Evolutionary conservation across 2,888 invertebrate species (phyloP), one percentile per base, ranked within the genome.

Genomic region (Euspilapteryx auroguttella): DNA sequence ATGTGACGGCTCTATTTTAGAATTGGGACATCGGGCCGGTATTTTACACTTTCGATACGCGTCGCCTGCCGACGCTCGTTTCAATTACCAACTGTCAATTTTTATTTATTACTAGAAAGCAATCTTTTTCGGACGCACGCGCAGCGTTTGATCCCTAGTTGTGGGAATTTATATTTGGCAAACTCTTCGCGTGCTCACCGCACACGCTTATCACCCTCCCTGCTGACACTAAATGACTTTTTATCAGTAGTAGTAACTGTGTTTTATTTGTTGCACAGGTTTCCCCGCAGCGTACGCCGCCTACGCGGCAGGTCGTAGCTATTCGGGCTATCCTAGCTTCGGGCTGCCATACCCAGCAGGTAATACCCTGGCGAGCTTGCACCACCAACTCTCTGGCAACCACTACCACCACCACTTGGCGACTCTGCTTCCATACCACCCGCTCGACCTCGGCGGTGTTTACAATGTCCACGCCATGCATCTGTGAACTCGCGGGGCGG

Each of bases 281-380:
- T 93, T 94, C 78, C 92, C 93, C 80, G 92, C 93, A 73, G 93
- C 93, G 58, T 93, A 93, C 79, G 93, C 94, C 79, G 93, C 94
- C 64, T 94, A 93, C 79, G 93, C 94, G 82, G 91, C 94, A 71
- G 92, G 93, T 77, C 89, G 94, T 79, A 91, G 94, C 75, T 94
- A 93, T 82, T 92, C 93, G 81, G 92, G 93, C 82, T 94, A 94
- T 85, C 92, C 94, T 81, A 91, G 93, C 85, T 94, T 94, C 83
- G 93, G 94, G 85, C 90, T 94, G 80, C 94, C 94, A 73, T 94
- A 94, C 81, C 94, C 94, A 71, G 89, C 94, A 91, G 93, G 93
- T 93, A 91, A 93, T 85, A 73, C 85, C 79, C 82, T 86, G 79
- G 79, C 82, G 81, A 85, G 84, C 82, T 82, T 86, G 81, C 85